Percentiles rank a stretch among this genome's conserved stretches.
Conservation (phyloP, 2,113 vertebrate species). For the Diphyllodes magnificus region DNA sequence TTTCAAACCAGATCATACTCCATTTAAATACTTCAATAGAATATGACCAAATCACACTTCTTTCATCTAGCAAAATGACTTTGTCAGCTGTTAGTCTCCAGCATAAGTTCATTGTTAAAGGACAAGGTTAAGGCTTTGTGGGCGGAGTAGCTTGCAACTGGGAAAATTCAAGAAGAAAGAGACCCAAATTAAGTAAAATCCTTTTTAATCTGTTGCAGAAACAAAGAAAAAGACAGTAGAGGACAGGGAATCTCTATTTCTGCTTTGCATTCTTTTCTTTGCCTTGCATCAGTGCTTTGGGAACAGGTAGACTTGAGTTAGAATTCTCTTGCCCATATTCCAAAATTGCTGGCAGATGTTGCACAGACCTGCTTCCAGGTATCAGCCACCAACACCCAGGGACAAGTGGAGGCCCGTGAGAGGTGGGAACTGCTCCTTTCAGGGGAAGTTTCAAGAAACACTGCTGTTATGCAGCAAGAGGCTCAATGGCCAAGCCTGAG, state of each 20-base stretch:
- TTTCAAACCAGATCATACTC: background rate
- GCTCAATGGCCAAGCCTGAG: background rate
- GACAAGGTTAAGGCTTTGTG: background rate
- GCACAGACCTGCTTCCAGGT: background rate
- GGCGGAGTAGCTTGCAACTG: background rate
- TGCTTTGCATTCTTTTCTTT: background rate
- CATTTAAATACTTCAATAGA: background rate
- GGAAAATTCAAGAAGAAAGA: background rate
- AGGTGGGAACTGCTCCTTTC: background rate
- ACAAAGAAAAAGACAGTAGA: background rate
- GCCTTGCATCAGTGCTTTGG: background rate
- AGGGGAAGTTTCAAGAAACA: background rate
- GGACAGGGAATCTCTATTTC: background rate
- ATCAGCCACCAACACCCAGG: background rate
- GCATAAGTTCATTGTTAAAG: background rate
- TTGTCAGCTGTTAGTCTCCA: background rate
- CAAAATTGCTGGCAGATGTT: background rate
- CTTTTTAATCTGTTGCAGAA: background rate
- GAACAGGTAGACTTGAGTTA: background rate
- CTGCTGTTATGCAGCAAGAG: background rate
- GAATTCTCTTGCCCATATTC: background rate
- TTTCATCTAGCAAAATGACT: background rate
- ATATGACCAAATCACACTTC: background rate
- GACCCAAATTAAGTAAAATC: background rate
- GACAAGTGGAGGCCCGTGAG: rapidly evolving